Evolutionary conservation across 2,113 vertebrate genomes (phyloP).

Genomic region (Seriola dumerili): DNA sequence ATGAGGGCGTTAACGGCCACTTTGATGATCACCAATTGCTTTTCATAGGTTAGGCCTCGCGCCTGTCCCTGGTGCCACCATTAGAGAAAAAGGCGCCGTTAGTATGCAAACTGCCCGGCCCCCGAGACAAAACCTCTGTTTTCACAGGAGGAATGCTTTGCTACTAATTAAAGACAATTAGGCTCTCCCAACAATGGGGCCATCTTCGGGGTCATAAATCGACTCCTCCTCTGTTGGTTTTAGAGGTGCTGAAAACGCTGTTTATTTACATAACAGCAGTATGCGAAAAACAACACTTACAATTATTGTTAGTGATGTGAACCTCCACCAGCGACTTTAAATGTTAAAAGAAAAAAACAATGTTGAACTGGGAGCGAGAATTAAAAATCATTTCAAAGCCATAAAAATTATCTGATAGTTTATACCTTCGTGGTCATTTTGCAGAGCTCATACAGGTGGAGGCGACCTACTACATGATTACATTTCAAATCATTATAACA

Average conservation of each 20-base stretch:
- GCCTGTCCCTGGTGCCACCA: conserved; percentile 72
- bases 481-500: conserved; percentile 12
- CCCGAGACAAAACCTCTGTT: conserved; percentile 80
- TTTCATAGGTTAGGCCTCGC: conserved; percentile 68
- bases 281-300: conserved; percentile 69
- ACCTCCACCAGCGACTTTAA: background rate
- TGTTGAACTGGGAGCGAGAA: background rate
- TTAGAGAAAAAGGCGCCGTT: conserved; percentile 74
- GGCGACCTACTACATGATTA: background rate
- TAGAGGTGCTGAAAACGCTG: conserved; percentile 71
- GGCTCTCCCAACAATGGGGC: conserved; percentile 77
- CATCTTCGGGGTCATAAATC: conserved; percentile 81
- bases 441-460: background rate
- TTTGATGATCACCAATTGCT: conserved; percentile 71
- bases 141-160: conserved; percentile 83
- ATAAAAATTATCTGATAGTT: background rate
- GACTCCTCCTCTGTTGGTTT: conserved; percentile 81
- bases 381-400: background rate
- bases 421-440: background rate
- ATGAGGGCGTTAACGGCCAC: conserved; percentile 15
- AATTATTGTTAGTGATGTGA: conserved; percentile 31
- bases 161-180: conserved; percentile 87
- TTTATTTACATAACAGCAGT: conserved; percentile 79
- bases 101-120: conserved; percentile 80
- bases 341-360: background rate